Evolutionary conservation across 2,888 invertebrate genomes (phyloP).

Genomic region (Campoletis raptor): DNA sequence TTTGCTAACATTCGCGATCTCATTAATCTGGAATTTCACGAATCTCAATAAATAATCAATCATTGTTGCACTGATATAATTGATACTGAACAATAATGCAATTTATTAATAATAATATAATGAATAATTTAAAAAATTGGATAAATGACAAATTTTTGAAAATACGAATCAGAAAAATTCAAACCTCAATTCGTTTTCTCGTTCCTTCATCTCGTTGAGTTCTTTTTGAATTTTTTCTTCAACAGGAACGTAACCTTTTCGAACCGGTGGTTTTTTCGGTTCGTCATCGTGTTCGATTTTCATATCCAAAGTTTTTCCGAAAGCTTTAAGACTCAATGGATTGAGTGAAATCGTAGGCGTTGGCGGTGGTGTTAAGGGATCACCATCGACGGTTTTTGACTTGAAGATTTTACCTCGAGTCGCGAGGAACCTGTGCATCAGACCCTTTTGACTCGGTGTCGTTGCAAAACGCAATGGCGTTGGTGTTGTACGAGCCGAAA

Average conservation of each 20-base stretch:
- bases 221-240: slow-evolving; percentile 96
- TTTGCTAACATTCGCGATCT: slow-evolving; percentile 84
- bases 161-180: slow-evolving; percentile 11
- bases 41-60: background rate
- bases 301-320: slow-evolving; percentile 76
- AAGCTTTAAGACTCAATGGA: slow-evolving; percentile 78
- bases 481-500: slow-evolving; percentile 78
- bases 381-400: slow-evolving; percentile 71
- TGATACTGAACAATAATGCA: too few relatives aligned
- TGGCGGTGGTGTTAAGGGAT: slow-evolving; percentile 71
- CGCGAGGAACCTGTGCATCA: slow-evolving; percentile 93
- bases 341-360: slow-evolving; percentile 76
- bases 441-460: slow-evolving; percentile 89
- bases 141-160: background rate
- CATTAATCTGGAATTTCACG: slow-evolving; percentile 79
- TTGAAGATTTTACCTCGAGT: slow-evolving; percentile 89
- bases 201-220: slow-evolving; percentile 92
- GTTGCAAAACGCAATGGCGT: slow-evolving; percentile 87
- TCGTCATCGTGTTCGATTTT: slow-evolving; percentile 75
- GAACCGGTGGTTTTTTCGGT: slow-evolving; percentile 85
- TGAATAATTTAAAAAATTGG: background rate
- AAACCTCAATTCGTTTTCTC: slow-evolving; percentile 92
- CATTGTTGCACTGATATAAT: too few relatives aligned
- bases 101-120: background rate
- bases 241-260: slow-evolving; percentile 93